Evolutionary conservation across 2,797 vertebrate genomes (phyloP).

Genomic region (Artibeus jamaicensis): DNA sequence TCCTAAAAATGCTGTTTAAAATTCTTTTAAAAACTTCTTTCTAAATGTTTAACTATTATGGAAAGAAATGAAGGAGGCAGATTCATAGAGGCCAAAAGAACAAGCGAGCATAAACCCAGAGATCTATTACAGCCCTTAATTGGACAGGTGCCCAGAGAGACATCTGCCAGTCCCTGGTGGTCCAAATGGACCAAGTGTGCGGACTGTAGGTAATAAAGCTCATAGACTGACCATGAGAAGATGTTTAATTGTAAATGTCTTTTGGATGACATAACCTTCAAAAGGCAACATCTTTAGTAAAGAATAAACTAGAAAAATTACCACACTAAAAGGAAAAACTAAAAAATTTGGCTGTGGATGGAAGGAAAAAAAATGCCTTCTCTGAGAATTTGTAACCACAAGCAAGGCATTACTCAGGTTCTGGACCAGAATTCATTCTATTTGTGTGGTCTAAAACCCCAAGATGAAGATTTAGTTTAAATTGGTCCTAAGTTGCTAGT

Average conservation of each 20-base stretch:
- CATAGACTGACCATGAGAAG: neutral
- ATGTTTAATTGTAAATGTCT: neutral
- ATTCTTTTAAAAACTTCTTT: constrained; percentile 8
- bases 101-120: constrained; percentile 36
- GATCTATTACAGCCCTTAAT: neutral
- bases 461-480: constrained; percentile 59
- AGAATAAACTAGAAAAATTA: constrained; percentile 29
- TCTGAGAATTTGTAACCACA: constrained; percentile 57
- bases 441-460: constrained; percentile 67
- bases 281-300: neutral
- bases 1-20: constrained; percentile 42
- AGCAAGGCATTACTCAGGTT: constrained; percentile 39
- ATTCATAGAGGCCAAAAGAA: neutral
- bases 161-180: neutral
- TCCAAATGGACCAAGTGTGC: neutral
- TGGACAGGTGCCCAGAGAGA: neutral
- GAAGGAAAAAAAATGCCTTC: neutral
- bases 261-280: neutral
- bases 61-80: constrained; percentile 50
- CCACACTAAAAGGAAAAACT: constrained; percentile 29
- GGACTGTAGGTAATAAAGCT: neutral
- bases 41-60: constrained; percentile 38
- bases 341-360: constrained; percentile 12
- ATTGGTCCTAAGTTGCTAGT: constrained; percentile 42
- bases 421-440: constrained; percentile 51